phyloP scores from a whole-genome alignment of 2,888 invertebrate genomes.

The Leucania comma region DNA sequence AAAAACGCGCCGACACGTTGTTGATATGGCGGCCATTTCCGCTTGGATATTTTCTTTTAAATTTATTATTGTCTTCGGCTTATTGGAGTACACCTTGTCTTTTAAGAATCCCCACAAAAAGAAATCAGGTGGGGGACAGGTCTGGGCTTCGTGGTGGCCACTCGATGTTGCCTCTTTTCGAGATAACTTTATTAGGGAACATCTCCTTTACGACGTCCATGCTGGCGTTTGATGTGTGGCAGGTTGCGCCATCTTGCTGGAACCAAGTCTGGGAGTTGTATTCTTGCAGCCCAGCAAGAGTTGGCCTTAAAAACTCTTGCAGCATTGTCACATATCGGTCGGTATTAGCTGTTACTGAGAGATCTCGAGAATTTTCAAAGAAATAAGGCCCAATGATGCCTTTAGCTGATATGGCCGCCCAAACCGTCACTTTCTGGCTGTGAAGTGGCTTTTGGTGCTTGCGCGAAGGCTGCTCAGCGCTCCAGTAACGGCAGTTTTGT shows the following conservation, averaged over 20 bases:
- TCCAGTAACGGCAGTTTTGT: not conserved
- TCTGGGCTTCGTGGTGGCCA: constrained; percentile 2
- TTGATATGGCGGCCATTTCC: too few relatives aligned
- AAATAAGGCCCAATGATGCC: too few relatives aligned
- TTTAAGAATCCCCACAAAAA: not conserved
- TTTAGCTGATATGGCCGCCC: too few relatives aligned
- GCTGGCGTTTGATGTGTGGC: not conserved
- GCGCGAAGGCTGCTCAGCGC: constrained; percentile 1
- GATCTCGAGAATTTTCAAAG: too few relatives aligned
- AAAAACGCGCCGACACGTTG: too few relatives aligned
- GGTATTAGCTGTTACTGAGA: not conserved
- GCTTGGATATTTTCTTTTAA: too few relatives aligned
- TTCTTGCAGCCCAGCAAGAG: not conserved
- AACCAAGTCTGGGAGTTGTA: not conserved
- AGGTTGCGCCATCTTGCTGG: constrained; percentile 1
- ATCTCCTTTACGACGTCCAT: not conserved
- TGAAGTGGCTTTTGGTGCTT: constrained; percentile 2
- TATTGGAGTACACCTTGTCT: too few relatives aligned
- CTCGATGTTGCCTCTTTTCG: not conserved
- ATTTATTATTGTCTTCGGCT: too few relatives aligned
- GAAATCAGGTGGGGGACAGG: not conserved
- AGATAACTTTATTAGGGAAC: not conserved
- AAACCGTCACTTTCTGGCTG: not conserved
- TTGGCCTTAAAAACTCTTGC: not conserved
- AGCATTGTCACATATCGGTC: not conserved